Evolutionary conservation across 1,140 invertebrate genomes (phyloP), one percentile per base, ranked within the genome.

Genomic region (fruit fly (Drosophila melanogaster)): DNA sequence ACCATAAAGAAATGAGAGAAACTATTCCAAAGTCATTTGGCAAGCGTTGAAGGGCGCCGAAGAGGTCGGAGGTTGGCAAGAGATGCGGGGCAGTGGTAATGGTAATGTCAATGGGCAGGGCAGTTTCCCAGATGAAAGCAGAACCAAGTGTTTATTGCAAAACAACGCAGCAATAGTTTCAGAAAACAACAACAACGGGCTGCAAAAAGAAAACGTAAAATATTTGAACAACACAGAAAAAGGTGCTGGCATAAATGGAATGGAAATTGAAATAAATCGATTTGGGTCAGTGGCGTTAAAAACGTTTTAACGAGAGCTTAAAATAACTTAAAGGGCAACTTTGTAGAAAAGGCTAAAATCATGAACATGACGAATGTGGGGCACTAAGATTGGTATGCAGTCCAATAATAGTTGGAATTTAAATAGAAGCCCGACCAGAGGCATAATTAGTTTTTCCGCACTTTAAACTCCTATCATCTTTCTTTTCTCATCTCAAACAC

Each of bases 21-120:
- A 62, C 57, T 62, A 74, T 74, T 62, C 49, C 71, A 74, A 73
- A 54, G 71, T 73, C 71, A 61, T 74, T 74, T 73, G 54, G 49
- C 19, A 69, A 66, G 64, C 43, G 58, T 49, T 38, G 59, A 49
- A 51, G 43, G 58, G 26, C 22, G 40, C 38, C 14, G 19, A 30
- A n/a, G 59, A 46, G 60, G 30, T 38, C 11, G 15, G 40, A 67
- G 19, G 33, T 5, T 22, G 12, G 19, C 41, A 4, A 22, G 7
- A 35, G 38, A 30, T 30, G 40, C 22, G 41, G 40, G 49, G 41
- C 17, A 56, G 38, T 10, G 33, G 46, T 70, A 67, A 70, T 69
- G 50, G 49, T 43, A 51, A 49, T 67, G 64, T 69, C 65, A 69
- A 67, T 70, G 49, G 66, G 41, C 66, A 54, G 50, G 47, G 35